These are phyloP conservation scores for Dione vanillae DNA, from an alignment of 2,888 invertebrate genomes.

Conservation along the genomic window DNA sequence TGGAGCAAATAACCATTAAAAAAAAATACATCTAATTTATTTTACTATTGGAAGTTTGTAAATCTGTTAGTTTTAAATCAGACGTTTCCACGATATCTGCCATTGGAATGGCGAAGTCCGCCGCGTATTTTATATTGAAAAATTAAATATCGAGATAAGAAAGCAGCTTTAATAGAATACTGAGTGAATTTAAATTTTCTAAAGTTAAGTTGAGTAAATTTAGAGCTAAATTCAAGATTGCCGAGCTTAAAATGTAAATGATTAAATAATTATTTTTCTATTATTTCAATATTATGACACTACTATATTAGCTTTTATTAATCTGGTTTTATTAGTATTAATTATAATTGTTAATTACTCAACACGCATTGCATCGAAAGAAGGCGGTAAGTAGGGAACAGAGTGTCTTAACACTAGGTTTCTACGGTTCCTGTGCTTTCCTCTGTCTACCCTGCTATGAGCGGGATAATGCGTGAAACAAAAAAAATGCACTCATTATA, in stretches of 20 bases:
- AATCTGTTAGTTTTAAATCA: constrained; percentile 16
- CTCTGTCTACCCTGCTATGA: too few species aligned
- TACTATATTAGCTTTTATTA: background rate
- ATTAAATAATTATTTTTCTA: background rate
- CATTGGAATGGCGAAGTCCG: background rate
- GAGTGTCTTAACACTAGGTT: too few species aligned
- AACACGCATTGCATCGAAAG: too few species aligned
- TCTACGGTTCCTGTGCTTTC: too few species aligned
- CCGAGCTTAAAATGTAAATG: constrained; percentile 1
- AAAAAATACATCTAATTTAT: background rate
- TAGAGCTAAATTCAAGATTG: constrained; percentile 1
- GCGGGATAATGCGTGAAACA: too few species aligned
- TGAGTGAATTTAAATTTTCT: constrained; percentile 17
- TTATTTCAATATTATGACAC: too few species aligned
- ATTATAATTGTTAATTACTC: too few species aligned
- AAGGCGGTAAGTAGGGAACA: too few species aligned
- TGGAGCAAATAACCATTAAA: too few species aligned
- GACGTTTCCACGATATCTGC: background rate
- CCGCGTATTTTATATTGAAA: constrained; percentile 20
- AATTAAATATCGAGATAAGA: constrained; percentile 15
- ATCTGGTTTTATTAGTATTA: background rate
- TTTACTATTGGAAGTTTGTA: constrained; percentile 1
- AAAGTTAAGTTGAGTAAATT: constrained; percentile 9
- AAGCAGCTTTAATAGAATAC: constrained; percentile 17
- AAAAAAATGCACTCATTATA: too few species aligned